Base-by-base conservation (phyloP, 2,797 vertebrate genomes). In the Scleropages formosus region DNA sequence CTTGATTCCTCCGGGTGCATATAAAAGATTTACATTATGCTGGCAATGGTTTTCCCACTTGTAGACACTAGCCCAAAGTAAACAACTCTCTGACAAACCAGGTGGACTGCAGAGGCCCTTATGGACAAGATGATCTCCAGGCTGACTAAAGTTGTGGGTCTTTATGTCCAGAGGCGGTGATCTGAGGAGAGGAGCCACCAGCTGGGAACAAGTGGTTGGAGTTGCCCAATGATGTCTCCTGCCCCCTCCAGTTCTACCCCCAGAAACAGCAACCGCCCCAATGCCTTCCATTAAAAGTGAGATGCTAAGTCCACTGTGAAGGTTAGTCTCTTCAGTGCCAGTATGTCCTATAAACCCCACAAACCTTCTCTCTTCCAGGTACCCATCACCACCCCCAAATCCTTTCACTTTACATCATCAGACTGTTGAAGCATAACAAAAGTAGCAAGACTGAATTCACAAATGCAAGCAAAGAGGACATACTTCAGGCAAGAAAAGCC, bases 191-290 rank as follows among this genome's bases (percentile, higher is more conserved):
- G 31, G 31, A 39, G 31, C n/a, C n/a, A n/a, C n/a, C n/a, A n/a
- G n/a, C n/a, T n/a, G n/a, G 31, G 31, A 6, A 31, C 31, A 31
- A 31, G 2, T 39, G 31, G 31, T 39, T 6, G 31, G 10, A 11
- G 9, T 62, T 22, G n/a, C 6, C 3, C 31, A 39, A 39, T 39
- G 31, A 39, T 13, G 67, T 16, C 3, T 3, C 56, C n/a, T 22
- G 31, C 58, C 68, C 60, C 27, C 46, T 73, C 65, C 79, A 74
- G 73, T 24, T 56, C 46, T 31, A 62, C 65, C 47, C 79, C 63
- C 39, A 70, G 22, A 72, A 27, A 12, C 2, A 56, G 53, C 53
- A 18, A 12, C 2, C 10, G 2, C 9, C 18, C 11, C n/a, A n/a
- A n/a, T n/a, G n/a, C 4, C 63, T 65, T 20, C 63, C 22, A 16